Evolutionary conservation across 2,797 vertebrate genomes (phyloP).

Genomic region (Amblyraja radiata): DNA sequence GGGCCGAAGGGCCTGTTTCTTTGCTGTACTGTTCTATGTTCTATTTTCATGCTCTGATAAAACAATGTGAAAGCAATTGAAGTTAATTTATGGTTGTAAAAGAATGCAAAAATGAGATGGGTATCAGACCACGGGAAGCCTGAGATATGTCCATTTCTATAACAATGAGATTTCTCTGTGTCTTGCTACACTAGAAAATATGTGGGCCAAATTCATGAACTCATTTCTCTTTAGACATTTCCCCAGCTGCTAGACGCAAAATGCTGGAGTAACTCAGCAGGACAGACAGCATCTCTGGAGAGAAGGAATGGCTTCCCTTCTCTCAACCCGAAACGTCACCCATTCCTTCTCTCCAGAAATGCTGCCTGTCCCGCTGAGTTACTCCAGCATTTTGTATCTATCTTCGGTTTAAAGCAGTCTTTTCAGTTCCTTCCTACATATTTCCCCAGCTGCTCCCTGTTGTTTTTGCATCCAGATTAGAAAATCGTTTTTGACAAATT

Average conservation of each 20-base stretch:
- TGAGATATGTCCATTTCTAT: background rate
- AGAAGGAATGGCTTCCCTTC: no score
- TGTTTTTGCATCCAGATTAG: background rate
- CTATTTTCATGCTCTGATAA: background rate
- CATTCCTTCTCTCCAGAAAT: no score
- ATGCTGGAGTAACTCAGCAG: no score
- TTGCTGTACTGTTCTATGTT: no score
- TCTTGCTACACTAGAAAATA: background rate
- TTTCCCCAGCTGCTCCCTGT: background rate
- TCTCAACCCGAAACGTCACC: no score
- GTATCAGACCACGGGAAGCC: background rate
- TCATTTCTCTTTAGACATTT: background rate
- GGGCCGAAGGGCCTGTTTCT: no score
- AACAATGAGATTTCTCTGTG: background rate
- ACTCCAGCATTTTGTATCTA: no score
- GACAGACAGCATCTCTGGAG: no score
- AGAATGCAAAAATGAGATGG: background rate
- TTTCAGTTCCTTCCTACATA: no score
- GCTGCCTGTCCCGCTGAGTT: no score
- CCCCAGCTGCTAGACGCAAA: no score
- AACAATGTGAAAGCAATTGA: background rate
- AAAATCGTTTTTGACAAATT: background rate
- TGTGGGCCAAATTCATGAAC: background rate
- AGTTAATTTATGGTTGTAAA: background rate
- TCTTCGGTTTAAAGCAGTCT: no score